phyloP scores from a whole-genome alignment of 2,113 vertebrate species.

The Pituophis catenifer region DNA sequence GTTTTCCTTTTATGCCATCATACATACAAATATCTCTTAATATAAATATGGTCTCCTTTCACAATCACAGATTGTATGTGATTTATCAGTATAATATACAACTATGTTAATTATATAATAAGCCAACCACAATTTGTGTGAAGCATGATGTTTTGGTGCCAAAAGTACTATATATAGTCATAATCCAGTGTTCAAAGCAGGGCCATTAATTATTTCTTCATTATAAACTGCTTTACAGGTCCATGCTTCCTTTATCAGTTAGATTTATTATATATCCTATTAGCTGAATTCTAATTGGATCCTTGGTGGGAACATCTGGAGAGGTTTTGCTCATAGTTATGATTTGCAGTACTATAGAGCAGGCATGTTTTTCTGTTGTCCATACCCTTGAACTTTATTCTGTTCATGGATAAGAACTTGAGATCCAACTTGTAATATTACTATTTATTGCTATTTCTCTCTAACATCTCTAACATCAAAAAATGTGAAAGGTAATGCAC shows the following conservation, averaged over 20 bases:
- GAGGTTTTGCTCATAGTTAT: neutral
- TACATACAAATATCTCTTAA: neutral
- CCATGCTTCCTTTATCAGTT: neutral
- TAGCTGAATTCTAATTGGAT: neutral
- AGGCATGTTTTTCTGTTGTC: neutral
- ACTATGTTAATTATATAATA: neutral
- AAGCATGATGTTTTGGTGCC: neutral
- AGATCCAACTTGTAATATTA: neutral
- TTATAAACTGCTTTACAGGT: neutral
- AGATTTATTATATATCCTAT: neutral
- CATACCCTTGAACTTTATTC: neutral
- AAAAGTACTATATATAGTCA: neutral
- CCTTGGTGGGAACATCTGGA: neutral
- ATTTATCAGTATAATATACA: neutral
- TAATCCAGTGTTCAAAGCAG: neutral
- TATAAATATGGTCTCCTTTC: neutral
- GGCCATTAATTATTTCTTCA: neutral
- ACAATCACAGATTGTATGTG: neutral
- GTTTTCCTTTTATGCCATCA: constrained; percentile 1
- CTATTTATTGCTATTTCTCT: neutral
- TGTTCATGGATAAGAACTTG: neutral
- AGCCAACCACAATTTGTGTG: neutral
- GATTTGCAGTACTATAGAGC: neutral
- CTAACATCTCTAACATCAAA: neutral
- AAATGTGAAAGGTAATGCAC: neutral